A percentile compares a stretch with the other conserved stretches of the same genome.
These are phyloP conservation scores for Lycocorax pyrrhopterus DNA, from an alignment of 2,113 vertebrate genomes.

Conservation along the genomic window DNA sequence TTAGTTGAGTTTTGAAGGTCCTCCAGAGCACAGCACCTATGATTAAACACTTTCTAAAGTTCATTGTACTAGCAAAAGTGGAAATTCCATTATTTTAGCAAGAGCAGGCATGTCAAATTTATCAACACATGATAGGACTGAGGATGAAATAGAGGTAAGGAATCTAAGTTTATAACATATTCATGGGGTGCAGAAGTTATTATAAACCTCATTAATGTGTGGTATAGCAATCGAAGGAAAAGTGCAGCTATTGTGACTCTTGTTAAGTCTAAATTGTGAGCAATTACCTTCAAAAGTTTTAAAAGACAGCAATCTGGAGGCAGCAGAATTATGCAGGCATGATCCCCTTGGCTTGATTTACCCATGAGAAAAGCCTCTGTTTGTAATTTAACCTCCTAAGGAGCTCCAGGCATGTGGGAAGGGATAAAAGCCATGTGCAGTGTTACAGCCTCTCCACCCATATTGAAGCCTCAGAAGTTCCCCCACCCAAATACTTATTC, in stretches of 20 bases:
- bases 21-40: slow-evolving; percentile 60
- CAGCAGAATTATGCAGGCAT: background rate
- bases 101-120: slow-evolving; percentile 53
- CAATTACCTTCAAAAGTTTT: background rate
- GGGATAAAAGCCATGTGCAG: background rate
- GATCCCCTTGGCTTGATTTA: background rate
- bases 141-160: background rate
- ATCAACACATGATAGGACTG: slow-evolving; percentile 4
- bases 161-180: slow-evolving; percentile 5
- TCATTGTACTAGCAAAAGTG: slow-evolving; percentile 42
- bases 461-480: background rate
- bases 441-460: rapidly evolving
- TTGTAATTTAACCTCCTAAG: background rate
- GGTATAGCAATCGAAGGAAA: background rate
- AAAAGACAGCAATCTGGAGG: background rate
- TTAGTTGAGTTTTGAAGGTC: slow-evolving; percentile 65
- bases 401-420: background rate
- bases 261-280: background rate
- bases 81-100: slow-evolving; percentile 62
- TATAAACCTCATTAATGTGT: slow-evolving; percentile 49
- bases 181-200: slow-evolving; percentile 34
- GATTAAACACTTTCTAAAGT: slow-evolving; percentile 70
- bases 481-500: background rate
- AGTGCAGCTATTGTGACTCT: background rate
- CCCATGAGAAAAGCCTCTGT: background rate